A percentile compares a stretch with the other conserved stretches of the same genome.
Evolutionary conservation across 1,140 invertebrate species (phyloP).

Genomic region (Scaptomyza hsui): DNA sequence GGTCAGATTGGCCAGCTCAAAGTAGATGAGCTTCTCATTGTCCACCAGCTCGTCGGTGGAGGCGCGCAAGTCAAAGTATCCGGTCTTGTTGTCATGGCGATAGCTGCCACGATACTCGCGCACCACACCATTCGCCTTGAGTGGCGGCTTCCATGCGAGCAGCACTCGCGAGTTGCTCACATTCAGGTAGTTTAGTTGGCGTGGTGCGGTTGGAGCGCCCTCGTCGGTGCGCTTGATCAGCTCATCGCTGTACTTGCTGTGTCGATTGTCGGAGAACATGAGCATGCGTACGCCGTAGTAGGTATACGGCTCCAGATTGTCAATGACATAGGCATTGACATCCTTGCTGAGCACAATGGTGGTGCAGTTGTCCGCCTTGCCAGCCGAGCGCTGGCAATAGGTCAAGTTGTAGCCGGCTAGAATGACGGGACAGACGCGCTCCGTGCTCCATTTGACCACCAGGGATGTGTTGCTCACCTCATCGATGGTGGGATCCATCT

Average conservation of each 20-base stretch:
- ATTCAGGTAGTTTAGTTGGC: slow-evolving; percentile 38
- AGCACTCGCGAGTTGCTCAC: slow-evolving; percentile 42
- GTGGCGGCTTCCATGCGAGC: slow-evolving; percentile 59
- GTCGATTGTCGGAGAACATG: slow-evolving; percentile 59
- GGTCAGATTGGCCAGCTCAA: slow-evolving; percentile 51
- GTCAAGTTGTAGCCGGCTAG: slow-evolving; percentile 71
- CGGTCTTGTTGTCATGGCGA: slow-evolving; percentile 32
- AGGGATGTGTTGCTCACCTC: slow-evolving; percentile 46
- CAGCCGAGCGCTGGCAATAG: slow-evolving; percentile 63
- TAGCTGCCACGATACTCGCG: slow-evolving; percentile 55
- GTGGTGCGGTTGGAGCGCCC: slow-evolving; percentile 61
- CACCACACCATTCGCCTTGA: slow-evolving; percentile 58
- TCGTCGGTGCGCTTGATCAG: slow-evolving; percentile 55
- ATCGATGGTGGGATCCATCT: slow-evolving; percentile 70
- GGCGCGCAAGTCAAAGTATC: slow-evolving; percentile 43
- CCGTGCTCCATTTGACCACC: slow-evolving; percentile 66
- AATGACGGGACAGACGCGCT: slow-evolving; percentile 67
- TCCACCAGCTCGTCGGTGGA: slow-evolving; percentile 51
- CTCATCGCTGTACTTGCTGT: slow-evolving; percentile 72
- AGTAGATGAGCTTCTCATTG: slow-evolving; percentile 52
- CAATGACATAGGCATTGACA: slow-evolving; percentile 47
- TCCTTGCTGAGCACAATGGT: slow-evolving; percentile 54
- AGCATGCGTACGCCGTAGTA: slow-evolving; percentile 68
- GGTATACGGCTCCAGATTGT: slow-evolving; percentile 63
- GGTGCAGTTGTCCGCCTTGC: slow-evolving; percentile 64